Evolutionary conservation across 2,797 vertebrate genomes (phyloP).

Genomic region (Enteromius thamalakanensis): DNA sequence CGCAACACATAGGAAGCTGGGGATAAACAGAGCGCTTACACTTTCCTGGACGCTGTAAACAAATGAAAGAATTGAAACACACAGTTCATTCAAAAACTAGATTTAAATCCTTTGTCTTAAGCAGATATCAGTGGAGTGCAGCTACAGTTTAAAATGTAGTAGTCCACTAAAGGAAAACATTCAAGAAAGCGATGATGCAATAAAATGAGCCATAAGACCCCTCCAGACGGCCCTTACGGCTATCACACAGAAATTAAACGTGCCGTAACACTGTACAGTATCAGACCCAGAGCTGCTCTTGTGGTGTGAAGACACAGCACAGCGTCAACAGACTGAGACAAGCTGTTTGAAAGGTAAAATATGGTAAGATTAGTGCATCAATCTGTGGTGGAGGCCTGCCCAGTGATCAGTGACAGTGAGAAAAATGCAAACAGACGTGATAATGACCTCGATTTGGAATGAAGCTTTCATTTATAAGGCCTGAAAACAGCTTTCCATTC

Average conservation of each 20-base stretch:
- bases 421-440: background rate
- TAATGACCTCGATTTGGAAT: background rate
- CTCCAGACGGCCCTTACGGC: background rate
- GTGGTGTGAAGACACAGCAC: background rate
- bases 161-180: background rate
- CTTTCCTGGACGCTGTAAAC: slow-evolving; percentile 22
- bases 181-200: slow-evolving; percentile 13
- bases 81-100: background rate
- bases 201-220: slow-evolving; percentile 10
- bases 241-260: slow-evolving; percentile 12
- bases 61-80: background rate
- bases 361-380: background rate
- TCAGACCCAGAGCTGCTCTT: background rate
- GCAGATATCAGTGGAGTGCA: background rate
- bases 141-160: background rate
- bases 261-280: background rate
- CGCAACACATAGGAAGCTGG: slow-evolving; percentile 29
- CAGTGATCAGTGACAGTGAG: slow-evolving; percentile 12
- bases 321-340: background rate
- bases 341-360: slow-evolving; percentile 18
- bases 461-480: background rate
- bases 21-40: slow-evolving; percentile 16
- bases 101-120: background rate
- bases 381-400: slow-evolving; percentile 9
- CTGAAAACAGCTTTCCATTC: background rate